phyloP scores from a whole-genome alignment of 1,140 invertebrate genomes.

The Leptopilina clavipes region DNA sequence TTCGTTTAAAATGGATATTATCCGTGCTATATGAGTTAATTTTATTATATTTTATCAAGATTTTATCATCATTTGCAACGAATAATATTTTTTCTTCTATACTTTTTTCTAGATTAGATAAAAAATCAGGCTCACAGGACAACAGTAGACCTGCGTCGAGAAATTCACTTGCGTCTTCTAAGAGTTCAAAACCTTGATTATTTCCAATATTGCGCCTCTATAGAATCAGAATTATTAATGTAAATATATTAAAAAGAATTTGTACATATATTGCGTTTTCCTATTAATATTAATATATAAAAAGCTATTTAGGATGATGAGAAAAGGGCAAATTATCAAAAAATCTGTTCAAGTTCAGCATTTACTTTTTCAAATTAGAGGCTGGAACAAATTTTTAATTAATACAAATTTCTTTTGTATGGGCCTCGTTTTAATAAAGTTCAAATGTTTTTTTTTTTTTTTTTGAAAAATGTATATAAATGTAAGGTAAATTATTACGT shows the following conservation, averaged over 20 bases:
- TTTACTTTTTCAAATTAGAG: constrained; percentile 25
- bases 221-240: not conserved
- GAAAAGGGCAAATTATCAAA: not conserved
- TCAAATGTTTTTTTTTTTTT: too few species aligned
- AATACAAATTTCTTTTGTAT: not conserved
- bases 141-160: constrained; percentile 69
- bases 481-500: not conserved
- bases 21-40: constrained; percentile 2
- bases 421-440: not conserved
- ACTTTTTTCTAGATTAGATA: constrained; percentile 61
- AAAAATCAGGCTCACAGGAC: constrained; percentile 62
- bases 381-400: not conserved
- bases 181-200: constrained; percentile 17
- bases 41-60: constrained; percentile 37
- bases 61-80: not conserved
- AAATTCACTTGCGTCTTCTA: constrained; percentile 52
- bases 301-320: not conserved
- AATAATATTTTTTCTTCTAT: constrained; percentile 43
- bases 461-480: constrained; percentile 19
- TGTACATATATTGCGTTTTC: constrained; percentile 15
- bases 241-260: not conserved
- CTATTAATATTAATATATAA: not conserved
- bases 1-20: not conserved
- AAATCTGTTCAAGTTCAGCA: not conserved
- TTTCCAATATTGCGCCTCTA: not conserved